Conservation (phyloP, 2,113 vertebrate genomes). For the Oncorhynchus gorbuscha region DNA sequence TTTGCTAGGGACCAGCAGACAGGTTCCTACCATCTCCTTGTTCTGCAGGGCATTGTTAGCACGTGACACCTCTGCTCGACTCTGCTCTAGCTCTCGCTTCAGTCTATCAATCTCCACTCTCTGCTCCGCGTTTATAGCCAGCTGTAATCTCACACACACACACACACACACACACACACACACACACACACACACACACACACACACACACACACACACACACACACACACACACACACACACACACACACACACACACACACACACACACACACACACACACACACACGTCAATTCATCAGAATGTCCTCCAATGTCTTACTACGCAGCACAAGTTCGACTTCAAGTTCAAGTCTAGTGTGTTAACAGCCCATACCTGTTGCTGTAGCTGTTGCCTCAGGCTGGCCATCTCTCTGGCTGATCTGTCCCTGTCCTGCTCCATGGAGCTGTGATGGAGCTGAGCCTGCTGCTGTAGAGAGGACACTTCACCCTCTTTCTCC, state of each 20-base stretch:
- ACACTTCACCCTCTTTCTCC: slow-evolving; percentile 65
- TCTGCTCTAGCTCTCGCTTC: slow-evolving; percentile 64
- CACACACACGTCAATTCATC: too few relatives aligned
- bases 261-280: background rate
- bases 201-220: background rate
- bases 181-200: background rate
- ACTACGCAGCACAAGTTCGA: background rate
- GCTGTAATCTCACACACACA: slow-evolving; percentile 23
- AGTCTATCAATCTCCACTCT: slow-evolving; percentile 68
- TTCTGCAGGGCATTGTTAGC: slow-evolving; percentile 56
- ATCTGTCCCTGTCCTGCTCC: slow-evolving; percentile 62
- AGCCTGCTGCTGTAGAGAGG: slow-evolving; percentile 61
- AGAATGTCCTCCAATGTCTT: background rate
- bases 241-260: background rate
- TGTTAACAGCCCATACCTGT: slow-evolving; percentile 57
- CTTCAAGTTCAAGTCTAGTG: too few relatives aligned
- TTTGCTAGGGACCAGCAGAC: background rate
- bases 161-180: background rate
- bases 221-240: background rate
- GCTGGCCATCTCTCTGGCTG: slow-evolving; percentile 58
- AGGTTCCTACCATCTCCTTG: slow-evolving; percentile 58
- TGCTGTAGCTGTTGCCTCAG: slow-evolving; percentile 75
- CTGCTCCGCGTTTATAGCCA: slow-evolving; percentile 66
- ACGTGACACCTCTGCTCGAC: slow-evolving; percentile 42
- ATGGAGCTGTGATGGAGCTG: slow-evolving; percentile 63